These are phyloP conservation scores for Apotomis capreana DNA, from an alignment of 2,888 invertebrate genomes.

Conservation along the genomic window DNA sequence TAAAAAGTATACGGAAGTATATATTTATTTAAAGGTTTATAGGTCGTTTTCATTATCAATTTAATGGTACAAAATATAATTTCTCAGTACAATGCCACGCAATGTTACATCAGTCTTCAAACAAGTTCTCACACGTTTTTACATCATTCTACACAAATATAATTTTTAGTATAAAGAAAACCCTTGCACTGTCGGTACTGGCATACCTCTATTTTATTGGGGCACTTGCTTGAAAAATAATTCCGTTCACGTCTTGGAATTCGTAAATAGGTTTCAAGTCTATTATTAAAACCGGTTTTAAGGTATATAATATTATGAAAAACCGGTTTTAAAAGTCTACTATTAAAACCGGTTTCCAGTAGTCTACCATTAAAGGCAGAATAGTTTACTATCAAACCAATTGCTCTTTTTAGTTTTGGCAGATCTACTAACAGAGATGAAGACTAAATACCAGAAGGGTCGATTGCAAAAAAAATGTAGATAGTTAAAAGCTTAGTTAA, in stretches of 20 bases:
- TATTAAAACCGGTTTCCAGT: too few species aligned
- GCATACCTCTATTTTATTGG: not conserved
- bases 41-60: conserved; percentile 56
- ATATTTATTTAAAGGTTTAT: conserved; percentile 70
- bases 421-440: too few species aligned
- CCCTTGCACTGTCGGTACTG: not conserved
- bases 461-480: too few species aligned
- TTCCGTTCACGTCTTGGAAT: not conserved
- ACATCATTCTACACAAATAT: conserved; percentile 33
- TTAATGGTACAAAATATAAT: conserved; percentile 62
- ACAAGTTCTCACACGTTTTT: conserved; percentile 52
- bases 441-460: too few species aligned
- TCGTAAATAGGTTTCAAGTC: not conserved
- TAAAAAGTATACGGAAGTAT: conserved; percentile 50
- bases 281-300: not conserved
- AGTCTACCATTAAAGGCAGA: too few species aligned
- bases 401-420: too few species aligned
- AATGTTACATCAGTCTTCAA: conserved; percentile 48
- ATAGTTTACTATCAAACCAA: too few species aligned
- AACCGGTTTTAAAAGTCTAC: too few species aligned
- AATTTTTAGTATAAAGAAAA: conserved; percentile 6
- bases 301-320: too few species aligned
- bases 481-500: too few species aligned
- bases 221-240: not conserved
- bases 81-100: conserved; percentile 56